Base-by-base conservation (phyloP, 1,140 invertebrate genomes). In the Copidosoma floridanum region DNA sequence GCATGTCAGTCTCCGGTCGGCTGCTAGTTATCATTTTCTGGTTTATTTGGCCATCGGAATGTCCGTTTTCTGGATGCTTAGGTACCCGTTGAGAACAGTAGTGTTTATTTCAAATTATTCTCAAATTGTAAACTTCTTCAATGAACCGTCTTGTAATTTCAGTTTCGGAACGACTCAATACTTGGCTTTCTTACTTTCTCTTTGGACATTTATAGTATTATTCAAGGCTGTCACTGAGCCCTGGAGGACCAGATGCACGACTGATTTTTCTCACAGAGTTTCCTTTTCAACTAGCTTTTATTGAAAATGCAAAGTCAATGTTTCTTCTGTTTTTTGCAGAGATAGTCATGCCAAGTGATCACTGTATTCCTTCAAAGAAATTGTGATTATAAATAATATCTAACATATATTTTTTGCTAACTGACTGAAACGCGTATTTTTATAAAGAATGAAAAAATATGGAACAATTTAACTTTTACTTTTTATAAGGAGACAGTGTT, bases 1-100 rank as follows among this genome's bases (percentile, higher is more conserved):
- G 3, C 80, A 90, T 56, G 51, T 93, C 11, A 89, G 86, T 67
- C 75, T 94, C 12, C 81, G 92, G 38, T 74, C 81, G 44, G 75
- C 90, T 5, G 89, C 87, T 2, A 87, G 83, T 54, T 86, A 89
- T 60, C 79, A 82, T 35, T 84, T 85, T 21, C 69, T 90, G 68
- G 70, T 65, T 18, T 75, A 68, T 38, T 61, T 74, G 14, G 56
- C 50, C 26, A 44, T 71, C 6, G 71, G 71, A 51, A 61, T 65
- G 62, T 69, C 71, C 38, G 8, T 72, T 2, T 72, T 72, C n/a
- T 74, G 72, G 71, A 20, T 68, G 8, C 56, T 68, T 43, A 76
- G 74, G 72, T 80, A 65, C 27, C n/a, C n/a, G n/a, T n/a, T n/a
- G n/a, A n/a, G n/a, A n/a, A n/a, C n/a, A n/a, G n/a, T n/a, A n/a